Evolutionary conservation across 2,888 invertebrate species (phyloP), one percentile per base, ranked within the genome.

Genomic region (Gryllus longicercus): DNA sequence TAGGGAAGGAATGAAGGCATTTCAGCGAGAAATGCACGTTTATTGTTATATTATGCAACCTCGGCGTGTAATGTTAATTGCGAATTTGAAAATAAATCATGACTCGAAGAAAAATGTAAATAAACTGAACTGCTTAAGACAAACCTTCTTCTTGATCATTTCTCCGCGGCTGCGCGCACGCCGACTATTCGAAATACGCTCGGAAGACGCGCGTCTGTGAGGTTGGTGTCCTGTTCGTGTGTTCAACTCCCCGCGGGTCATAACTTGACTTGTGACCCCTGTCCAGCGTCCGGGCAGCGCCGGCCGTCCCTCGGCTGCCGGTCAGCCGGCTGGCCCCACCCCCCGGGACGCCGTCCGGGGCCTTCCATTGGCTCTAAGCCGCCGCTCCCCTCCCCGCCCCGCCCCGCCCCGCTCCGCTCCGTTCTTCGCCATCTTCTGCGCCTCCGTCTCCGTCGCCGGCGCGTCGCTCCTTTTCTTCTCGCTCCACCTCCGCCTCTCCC

Each of bases 321-420:
- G 74, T 75, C 81, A 74, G 75, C 79, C 77, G 81, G 76, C 79
- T 79, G 77, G 81, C 80, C 81, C 81, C 81, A 81, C 81, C 81
- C 78, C 77, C 81, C 25, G 23, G 63, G 49, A 74, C 38, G 18
- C 49, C 49, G 38, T 50, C 75, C 76, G 75, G 16, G 75, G 74
- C 78, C 51, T 81, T 79, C 74, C 79, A 81, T 81, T 81, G 81
- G 81, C n/a, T 63, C 63, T 8, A 8, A 12, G 63, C n/a, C 63
- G 14, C 1, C 63, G 11, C 63, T 63, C 63, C n/a, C 63, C 63
- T 63, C 63, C 63, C 63, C 63, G 3, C 63, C 63, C 63, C 63
- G 12, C 14, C 63, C 51, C 14, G 14, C n/a, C 63, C n/a, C 63
- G 14, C 63, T 11, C 11, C 14, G 16, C n/a, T 63, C 63, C n/a